Base-by-base conservation (phyloP, 1,140 invertebrate species). In the Drosophila subobscura region DNA sequence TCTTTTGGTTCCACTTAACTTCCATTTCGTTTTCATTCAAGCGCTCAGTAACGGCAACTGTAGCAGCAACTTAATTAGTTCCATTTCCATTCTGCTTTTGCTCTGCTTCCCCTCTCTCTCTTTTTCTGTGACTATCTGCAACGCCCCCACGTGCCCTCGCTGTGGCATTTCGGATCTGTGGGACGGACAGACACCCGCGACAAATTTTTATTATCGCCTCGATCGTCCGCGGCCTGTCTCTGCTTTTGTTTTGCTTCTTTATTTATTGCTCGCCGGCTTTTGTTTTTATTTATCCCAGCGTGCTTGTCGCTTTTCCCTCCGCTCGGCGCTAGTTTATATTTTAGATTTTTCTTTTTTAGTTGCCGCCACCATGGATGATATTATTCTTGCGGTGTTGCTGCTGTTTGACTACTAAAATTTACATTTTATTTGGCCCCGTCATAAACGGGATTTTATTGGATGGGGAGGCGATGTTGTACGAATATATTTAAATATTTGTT, bases 361-460 rank as follows among this genome's bases (percentile, higher is more conserved):
- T 53, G 3, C 29, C 7, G 29, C 7, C 29, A 37, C 33, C 3
- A 37, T 37, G 10, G 33, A 37, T 56, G 41, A 45, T 56, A 56
- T 67, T 59, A 40, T 67, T 57, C n/a, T 52, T 53, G 40, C 50
- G 68, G 49, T 59, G 63, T 58, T 55, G 27, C 59, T 57, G 52
- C 23, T 61, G 57, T 47, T 57, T 50, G 40, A 45, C 41, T 41
- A 70, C 77, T 70, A 86, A 74, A 73, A 85, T 85, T 86, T 70
- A 80, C 80, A 85, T 85, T 85, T 85, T 86, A 85, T 85, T 85
- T 70, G 10, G 63, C 76, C 76, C 52, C 77, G 80, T 77, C 67
- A 80, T 68, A 74, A 79, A 79, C 68, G 73, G 46, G 52, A 61
- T 54, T 72, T 50, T 54, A 58, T 63, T 64, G 51, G 55, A 42